Conservation (phyloP, 2,113 vertebrate species). For the Haemorhous mexicanus region DNA sequence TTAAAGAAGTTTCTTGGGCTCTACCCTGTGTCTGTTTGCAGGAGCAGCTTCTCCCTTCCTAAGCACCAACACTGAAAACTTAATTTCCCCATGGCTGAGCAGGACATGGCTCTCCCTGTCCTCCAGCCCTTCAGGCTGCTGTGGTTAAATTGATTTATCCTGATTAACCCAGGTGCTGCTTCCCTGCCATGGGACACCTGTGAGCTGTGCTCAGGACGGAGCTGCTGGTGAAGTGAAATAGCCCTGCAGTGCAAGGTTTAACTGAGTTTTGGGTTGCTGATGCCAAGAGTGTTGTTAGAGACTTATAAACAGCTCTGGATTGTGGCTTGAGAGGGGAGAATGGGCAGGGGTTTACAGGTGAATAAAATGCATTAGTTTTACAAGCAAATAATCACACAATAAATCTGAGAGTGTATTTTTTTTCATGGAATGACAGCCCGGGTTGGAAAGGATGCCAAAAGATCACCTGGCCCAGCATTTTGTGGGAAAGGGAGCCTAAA, state of each 20-base stretch:
- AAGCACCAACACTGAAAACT: not conserved
- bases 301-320: not conserved
- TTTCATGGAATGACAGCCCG: not conserved
- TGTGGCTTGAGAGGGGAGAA: not conserved
- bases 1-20: not conserved
- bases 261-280: not conserved
- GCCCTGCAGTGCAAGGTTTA: not conserved
- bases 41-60: not conserved
- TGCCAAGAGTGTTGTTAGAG: not conserved
- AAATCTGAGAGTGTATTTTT: not conserved
- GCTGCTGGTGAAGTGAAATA: not conserved
- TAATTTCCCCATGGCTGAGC: not conserved
- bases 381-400: not conserved
- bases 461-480: not conserved
- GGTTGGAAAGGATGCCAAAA: not conserved
- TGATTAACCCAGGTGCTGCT: not conserved
- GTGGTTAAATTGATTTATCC: not conserved
- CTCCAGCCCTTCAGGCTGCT: not conserved
- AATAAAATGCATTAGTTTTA: constrained; percentile 9
- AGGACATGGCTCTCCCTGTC: accelerated
- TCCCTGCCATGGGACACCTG: accelerated
- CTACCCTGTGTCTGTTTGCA: not conserved
- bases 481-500: not conserved
- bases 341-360: not conserved
- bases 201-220: not conserved